A percentile compares a stretch with the other conserved stretches of the same genome.
Conservation (phyloP, 2,113 vertebrate genomes). For the Calidris pygmaea region DNA sequence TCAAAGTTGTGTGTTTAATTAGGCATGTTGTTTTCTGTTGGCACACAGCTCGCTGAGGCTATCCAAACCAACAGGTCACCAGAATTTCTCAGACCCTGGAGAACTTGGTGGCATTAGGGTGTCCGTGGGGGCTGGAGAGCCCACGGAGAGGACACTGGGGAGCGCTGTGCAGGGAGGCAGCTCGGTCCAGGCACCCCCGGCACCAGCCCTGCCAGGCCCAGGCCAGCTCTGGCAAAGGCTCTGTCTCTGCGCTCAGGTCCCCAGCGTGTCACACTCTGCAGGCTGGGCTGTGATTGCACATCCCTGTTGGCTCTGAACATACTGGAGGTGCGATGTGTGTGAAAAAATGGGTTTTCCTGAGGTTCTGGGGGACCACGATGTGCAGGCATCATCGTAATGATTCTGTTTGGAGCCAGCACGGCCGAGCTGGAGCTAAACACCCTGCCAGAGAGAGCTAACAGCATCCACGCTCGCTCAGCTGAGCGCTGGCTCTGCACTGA, state of each 20-base stretch:
- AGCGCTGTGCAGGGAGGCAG: neutral
- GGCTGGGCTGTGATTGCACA: neutral
- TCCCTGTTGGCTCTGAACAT: neutral
- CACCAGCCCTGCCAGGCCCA: neutral
- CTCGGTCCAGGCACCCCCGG: neutral
- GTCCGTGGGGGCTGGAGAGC: neutral
- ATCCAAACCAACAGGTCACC: neutral
- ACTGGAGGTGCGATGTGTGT: neutral
- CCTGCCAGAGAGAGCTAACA: neutral
- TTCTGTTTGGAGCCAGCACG: neutral
- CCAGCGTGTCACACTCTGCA: neutral
- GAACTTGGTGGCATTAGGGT: neutral
- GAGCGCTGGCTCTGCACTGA: neutral
- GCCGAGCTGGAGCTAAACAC: neutral
- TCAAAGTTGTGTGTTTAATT: neutral
- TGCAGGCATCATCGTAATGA: neutral
- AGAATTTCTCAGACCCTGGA: neutral
- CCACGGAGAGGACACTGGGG: rapidly evolving
- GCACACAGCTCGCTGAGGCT: neutral
- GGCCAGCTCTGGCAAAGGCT: neutral
- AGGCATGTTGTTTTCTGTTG: rapidly evolving
- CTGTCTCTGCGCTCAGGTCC: neutral
- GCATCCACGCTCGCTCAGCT: neutral
- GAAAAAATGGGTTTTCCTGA: neutral
- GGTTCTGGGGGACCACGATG: rapidly evolving